phyloP scores from a whole-genome alignment of 2,888 invertebrate species.

The Spisula subtruncata region DNA sequence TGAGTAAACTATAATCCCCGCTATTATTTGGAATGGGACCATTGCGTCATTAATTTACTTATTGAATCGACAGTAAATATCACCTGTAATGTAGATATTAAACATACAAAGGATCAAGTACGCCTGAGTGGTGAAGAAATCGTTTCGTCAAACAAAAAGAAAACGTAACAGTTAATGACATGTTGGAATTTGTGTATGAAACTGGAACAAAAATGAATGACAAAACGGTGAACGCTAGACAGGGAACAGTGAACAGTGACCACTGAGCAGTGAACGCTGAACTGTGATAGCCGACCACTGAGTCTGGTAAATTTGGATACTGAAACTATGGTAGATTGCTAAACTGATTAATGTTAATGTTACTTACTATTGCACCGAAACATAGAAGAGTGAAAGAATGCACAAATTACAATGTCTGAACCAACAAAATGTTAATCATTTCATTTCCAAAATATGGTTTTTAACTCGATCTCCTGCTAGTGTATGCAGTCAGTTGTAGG shows the following conservation, averaged over 20 bases:
- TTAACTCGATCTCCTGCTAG: too few relatives aligned
- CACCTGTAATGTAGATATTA: neutral
- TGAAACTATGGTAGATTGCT: neutral
- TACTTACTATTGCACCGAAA: neutral
- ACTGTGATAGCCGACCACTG: neutral
- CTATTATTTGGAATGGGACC: too few relatives aligned
- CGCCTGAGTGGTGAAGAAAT: neutral
- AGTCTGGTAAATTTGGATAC: neutral
- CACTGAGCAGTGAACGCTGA: too few relatives aligned
- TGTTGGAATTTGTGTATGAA: conserved; percentile 20
- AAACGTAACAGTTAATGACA: neutral
- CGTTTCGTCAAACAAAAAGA: conserved; percentile 1
- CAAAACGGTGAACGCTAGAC: neutral
- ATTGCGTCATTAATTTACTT: too few relatives aligned
- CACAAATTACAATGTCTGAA: neutral
- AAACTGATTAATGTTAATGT: neutral
- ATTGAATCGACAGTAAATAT: neutral
- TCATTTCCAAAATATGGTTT: neutral
- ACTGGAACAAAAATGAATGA: conserved; percentile 11
- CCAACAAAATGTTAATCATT: conserved; percentile 2
- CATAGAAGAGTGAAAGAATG: neutral
- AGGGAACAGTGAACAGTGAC: too few relatives aligned
- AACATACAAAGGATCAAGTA: conserved; percentile 9
- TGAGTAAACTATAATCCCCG: too few relatives aligned
- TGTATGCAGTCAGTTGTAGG: too few relatives aligned